These are phyloP conservation scores for Heliocidaris erythrogramma DNA, from an alignment of 35 echinoderm and acorn worm species.

Conservation along the genomic window DNA sequence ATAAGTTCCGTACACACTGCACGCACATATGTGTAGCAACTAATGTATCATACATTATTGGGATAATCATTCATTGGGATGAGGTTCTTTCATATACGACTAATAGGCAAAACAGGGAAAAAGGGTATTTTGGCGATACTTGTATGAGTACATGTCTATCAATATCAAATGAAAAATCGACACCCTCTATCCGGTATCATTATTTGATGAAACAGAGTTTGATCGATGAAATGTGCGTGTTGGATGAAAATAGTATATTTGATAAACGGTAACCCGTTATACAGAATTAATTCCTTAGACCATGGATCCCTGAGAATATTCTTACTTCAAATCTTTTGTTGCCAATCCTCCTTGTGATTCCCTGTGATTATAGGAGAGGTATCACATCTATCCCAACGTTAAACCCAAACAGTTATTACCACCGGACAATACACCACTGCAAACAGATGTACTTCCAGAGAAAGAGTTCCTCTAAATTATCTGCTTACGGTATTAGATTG, in stretches of 20 bases:
- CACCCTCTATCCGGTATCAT: too few relatives aligned
- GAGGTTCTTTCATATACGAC: too few relatives aligned
- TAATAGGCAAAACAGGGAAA: too few relatives aligned
- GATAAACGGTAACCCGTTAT: background rate
- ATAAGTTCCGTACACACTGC: too few relatives aligned
- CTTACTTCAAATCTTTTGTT: background rate
- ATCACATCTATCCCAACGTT: background rate
- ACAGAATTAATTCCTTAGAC: background rate
- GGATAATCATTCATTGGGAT: too few relatives aligned
- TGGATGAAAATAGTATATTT: background rate
- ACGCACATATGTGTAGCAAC: too few relatives aligned
- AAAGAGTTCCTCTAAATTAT: background rate
- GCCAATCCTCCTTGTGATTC: background rate
- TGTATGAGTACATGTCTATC: too few relatives aligned
- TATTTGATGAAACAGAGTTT: too few relatives aligned
- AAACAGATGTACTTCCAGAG: background rate
- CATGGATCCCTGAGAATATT: background rate
- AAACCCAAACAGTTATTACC: constrained; percentile 43
- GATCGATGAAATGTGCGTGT: too few relatives aligned
- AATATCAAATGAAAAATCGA: too few relatives aligned
- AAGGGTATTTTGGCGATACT: too few relatives aligned
- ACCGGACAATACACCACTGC: background rate
- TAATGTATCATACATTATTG: too few relatives aligned
- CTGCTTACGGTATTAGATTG: constrained; percentile 38
- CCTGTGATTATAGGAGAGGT: background rate